Base-by-base conservation (phyloP, 2,888 invertebrate genomes). In the Uropetala carovei region DNA sequence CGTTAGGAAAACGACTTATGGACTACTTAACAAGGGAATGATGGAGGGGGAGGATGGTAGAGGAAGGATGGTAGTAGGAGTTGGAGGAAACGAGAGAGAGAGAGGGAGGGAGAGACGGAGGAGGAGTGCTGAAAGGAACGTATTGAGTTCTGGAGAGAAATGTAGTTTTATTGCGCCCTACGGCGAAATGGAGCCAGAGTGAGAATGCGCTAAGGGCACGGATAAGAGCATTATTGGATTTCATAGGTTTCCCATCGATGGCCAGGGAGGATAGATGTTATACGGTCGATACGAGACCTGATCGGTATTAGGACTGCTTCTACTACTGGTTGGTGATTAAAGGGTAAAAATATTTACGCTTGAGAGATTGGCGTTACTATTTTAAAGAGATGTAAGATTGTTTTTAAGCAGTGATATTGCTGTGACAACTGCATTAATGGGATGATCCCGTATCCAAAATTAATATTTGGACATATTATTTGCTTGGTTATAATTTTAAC, bases 21-120 rank as follows among this genome's bases (percentile, higher is more conserved):
- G 30, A 60, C 59, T 27, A 86, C 60, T 86, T 86, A 30, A 60
- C 86, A 16, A 13, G 30, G 82, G 82, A 82, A 16, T 82, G 43
- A 27, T 3, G 4, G 0, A 18, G 85, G 27, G 13, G 59, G n/a
- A 85, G 22, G 68, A 68, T 68, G 68, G 75, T 10, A n/a, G 64
- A n/a, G 22, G 58, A 13, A 2, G 13, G 18, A n/a, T 75, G 60
- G 85, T 9, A 27, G 59, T 4, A 59, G 22, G 68, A 68, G n/a
- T 11, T 22, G 8, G 43, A 22, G 68, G 27, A 22, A 14, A 0
- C 5, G n/a, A 22, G 22, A 30, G 16, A 13, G 30, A 30, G 27
- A 82, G 16, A 43, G 43, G 13, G 13, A 5, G 0, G 27, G 85
- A 14, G 14, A 27, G 22, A 86, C n/a, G 68, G 22, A 22, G 68